Evolutionary conservation across 1,140 invertebrate species (phyloP).

Genomic region (Zeugodacus cucurbitae): DNA sequence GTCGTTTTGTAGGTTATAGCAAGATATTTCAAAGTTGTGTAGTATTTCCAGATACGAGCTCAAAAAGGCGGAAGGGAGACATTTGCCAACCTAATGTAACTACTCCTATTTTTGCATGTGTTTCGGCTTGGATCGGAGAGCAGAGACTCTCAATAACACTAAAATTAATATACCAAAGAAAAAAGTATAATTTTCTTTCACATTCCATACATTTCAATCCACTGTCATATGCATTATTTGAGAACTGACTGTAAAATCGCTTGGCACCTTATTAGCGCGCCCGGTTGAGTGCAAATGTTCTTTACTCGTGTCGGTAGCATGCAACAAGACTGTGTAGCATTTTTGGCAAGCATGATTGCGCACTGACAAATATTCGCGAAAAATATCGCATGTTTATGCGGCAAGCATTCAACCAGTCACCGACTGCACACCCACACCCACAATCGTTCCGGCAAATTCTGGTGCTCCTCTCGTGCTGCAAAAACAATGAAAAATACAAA

Average conservation of each 20-base stretch:
- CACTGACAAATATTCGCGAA: conserved; percentile 12
- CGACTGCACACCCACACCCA: neutral
- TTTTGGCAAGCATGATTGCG: neutral
- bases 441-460: neutral
- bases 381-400: neutral
- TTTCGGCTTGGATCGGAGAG: too few relatives aligned
- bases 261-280: conserved; percentile 9
- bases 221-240: too few relatives aligned
- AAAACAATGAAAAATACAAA: conserved; percentile 63
- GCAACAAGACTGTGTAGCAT: neutral
- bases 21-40: too few relatives aligned
- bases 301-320: neutral
- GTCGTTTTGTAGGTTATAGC: too few relatives aligned
- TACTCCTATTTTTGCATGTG: too few relatives aligned
- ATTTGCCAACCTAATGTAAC: too few relatives aligned
- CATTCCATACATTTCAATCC: too few relatives aligned
- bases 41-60: too few relatives aligned
- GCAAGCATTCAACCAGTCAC: neutral
- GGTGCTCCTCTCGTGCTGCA: neutral
- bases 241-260: neutral
- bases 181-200: too few relatives aligned
- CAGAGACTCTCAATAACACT: too few relatives aligned
- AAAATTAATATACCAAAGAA: too few relatives aligned
- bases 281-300: neutral
- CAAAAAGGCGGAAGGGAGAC: too few relatives aligned